These are phyloP conservation scores for Lepisosteus oculatus DNA, from an alignment of 2,113 vertebrate species.

Conservation along the genomic window DNA sequence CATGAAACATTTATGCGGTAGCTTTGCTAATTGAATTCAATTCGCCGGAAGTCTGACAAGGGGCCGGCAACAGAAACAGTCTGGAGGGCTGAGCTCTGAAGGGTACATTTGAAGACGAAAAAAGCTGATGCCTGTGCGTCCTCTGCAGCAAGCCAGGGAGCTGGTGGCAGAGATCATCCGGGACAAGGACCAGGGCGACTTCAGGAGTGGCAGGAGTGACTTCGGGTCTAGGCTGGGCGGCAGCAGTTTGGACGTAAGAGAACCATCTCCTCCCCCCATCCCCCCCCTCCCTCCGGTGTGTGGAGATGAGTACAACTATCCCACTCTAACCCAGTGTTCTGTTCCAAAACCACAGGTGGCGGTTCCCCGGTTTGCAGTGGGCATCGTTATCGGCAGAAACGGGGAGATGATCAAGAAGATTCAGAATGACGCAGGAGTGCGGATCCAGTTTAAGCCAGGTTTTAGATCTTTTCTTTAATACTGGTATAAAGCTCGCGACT, in stretches of 20 bases:
- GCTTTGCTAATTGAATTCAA: not conserved
- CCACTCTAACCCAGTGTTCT: conserved; percentile 15
- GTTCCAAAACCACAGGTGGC: conserved; percentile 69
- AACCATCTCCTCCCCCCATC: not conserved
- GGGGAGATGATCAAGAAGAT: conserved; percentile 99
- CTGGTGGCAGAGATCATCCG: conserved; percentile 95
- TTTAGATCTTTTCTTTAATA: not conserved
- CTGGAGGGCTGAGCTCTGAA: too few relatives aligned
- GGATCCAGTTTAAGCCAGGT: conserved; percentile 99
- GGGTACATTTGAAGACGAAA: too few relatives aligned
- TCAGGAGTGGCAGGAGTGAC: conserved; percentile 80
- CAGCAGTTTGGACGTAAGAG: conserved; percentile 86
- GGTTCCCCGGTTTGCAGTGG: conserved; percentile 94
- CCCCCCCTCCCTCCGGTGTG: not conserved
- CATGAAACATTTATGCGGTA: not conserved
- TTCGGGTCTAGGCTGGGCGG: conserved; percentile 87
- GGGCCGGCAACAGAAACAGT: too few relatives aligned
- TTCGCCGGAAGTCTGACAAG: too few relatives aligned
- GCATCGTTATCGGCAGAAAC: conserved; percentile 96
- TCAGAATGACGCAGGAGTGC: conserved; percentile 93
- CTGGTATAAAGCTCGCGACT: too few relatives aligned
- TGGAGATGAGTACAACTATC: not conserved
- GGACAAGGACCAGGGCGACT: conserved; percentile 94
- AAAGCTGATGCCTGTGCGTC: not conserved
- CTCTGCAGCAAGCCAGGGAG: conserved; percentile 89